Conservation (phyloP, 2,888 invertebrate genomes). For the Eurytoma adleriae region DNA sequence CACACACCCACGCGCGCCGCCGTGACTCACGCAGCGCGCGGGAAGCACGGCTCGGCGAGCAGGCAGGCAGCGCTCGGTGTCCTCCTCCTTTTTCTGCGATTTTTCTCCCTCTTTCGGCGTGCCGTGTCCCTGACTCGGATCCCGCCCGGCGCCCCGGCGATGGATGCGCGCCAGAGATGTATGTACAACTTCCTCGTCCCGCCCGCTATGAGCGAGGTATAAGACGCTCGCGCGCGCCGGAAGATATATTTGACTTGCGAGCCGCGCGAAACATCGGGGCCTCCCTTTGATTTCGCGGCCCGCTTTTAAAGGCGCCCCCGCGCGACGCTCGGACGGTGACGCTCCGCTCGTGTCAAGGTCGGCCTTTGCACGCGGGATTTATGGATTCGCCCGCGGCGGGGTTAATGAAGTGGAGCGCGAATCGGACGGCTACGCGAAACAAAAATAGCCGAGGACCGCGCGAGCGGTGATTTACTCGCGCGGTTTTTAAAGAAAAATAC, state of each 20-base stretch:
- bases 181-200: conserved; percentile 40
- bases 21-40: conserved; percentile 3
- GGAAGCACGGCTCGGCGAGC: conserved; percentile 51
- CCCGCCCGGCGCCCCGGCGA: conserved; percentile 16
- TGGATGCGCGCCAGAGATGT: conserved; percentile 53
- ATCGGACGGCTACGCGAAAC: too few relatives aligned
- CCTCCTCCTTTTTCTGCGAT: conserved; percentile 12
- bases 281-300: too few relatives aligned
- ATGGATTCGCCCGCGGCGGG: too few relatives aligned
- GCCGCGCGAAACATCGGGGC: neutral
- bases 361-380: too few relatives aligned
- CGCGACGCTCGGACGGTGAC: too few relatives aligned
- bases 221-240: neutral
- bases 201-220: neutral
- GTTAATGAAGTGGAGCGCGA: too few relatives aligned
- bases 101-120: conserved; percentile 20
- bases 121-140: conserved; percentile 35
- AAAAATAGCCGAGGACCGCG: too few relatives aligned
- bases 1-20: too few relatives aligned
- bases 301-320: too few relatives aligned
- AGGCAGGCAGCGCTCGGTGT: conserved; percentile 13
- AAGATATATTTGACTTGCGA: neutral
- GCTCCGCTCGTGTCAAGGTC: too few relatives aligned
- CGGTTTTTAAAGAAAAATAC: too few relatives aligned
- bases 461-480: too few relatives aligned